A percentile compares a stretch with the other conserved stretches of the same genome.
These are phyloP conservation scores for Castor canadensis DNA, from an alignment of 2,113 vertebrate species.

Conservation along the genomic window DNA sequence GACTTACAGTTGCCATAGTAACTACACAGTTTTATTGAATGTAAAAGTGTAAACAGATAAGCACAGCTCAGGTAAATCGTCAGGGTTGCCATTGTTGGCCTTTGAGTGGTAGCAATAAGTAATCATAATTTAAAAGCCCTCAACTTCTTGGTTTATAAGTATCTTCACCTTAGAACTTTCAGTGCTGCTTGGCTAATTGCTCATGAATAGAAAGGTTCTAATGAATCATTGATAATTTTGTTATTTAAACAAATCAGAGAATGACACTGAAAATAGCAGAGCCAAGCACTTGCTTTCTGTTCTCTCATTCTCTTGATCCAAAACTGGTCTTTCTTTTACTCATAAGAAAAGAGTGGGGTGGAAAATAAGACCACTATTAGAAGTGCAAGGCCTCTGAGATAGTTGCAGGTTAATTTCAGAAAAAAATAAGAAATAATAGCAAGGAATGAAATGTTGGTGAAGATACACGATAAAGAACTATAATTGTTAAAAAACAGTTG, in stretches of 20 bases:
- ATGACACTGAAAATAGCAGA: not conserved
- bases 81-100: not conserved
- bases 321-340: not conserved
- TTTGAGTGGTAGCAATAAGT: slow-evolving; percentile 36
- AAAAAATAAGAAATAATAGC: slow-evolving; percentile 6
- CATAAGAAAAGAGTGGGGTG: not conserved
- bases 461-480: not conserved
- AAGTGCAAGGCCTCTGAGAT: not conserved
- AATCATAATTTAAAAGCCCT: slow-evolving; percentile 44
- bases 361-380: not conserved
- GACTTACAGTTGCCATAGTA: slow-evolving; percentile 73
- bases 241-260: slow-evolving; percentile 16
- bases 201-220: slow-evolving; percentile 7
- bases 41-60: slow-evolving; percentile 62
- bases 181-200: slow-evolving; percentile 41
- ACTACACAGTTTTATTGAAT: slow-evolving; percentile 62
- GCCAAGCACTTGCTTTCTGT: not conserved
- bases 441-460: not conserved
- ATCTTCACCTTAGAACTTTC: slow-evolving; percentile 17
- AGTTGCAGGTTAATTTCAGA: not conserved
- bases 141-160: slow-evolving; percentile 39
- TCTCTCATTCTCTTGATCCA: not conserved
- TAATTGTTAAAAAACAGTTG: not conserved
- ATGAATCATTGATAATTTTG: slow-evolving; percentile 60
- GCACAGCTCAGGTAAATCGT: slow-evolving; percentile 60